Evolutionary conservation across 2,888 invertebrate species (phyloP).

Genomic region (Erannis defoliaria): DNA sequence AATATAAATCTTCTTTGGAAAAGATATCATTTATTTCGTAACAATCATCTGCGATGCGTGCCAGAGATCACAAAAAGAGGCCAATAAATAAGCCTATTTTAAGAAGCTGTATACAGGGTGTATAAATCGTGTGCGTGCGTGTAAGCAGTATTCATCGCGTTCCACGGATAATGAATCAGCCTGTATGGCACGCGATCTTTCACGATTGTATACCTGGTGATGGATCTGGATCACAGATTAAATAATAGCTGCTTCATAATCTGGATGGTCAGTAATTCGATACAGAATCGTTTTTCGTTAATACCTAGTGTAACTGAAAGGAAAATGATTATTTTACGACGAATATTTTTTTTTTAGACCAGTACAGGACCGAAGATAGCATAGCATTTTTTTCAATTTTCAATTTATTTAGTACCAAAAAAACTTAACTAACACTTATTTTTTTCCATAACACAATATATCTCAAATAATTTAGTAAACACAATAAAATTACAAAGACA

Average conservation of each 20-base stretch:
- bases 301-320: neutral
- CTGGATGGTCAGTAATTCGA: constrained; percentile 23
- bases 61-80: constrained; percentile 18
- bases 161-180: constrained; percentile 58
- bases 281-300: constrained; percentile 12
- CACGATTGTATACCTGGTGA: constrained; percentile 51
- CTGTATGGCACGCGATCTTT: constrained; percentile 60
- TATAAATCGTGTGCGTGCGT: constrained; percentile 60
- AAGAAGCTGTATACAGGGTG: constrained; percentile 54
- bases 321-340: neutral
- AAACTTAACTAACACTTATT: no score
- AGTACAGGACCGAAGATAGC: no score
- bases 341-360: no score
- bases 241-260: neutral
- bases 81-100: constrained; percentile 55
- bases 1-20: neutral
- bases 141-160: constrained; percentile 64
- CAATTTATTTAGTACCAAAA: no score
- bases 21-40: neutral
- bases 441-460: no score
- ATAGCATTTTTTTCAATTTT: no score
- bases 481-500: no score
- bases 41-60: constrained; percentile 1
- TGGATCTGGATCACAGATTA: constrained; percentile 40
- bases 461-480: no score